Evolutionary conservation across 35 echinoderm and acorn worm genomes (phyloP).

Genomic region (Nesometra sesokonis): DNA sequence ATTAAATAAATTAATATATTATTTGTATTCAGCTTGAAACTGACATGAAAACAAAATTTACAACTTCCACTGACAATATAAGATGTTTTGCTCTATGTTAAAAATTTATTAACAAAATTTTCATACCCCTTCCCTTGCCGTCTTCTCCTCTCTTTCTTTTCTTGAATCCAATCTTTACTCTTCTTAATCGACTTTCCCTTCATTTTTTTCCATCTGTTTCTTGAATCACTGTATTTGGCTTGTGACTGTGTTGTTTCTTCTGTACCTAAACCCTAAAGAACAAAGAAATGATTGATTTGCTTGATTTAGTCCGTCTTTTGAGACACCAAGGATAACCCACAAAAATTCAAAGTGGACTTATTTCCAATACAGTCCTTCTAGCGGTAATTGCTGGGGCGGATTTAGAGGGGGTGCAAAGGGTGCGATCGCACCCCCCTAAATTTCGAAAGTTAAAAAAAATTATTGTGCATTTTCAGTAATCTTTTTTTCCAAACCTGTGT

Average conservation of each 20-base stretch:
- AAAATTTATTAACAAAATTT: neutral
- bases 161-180: slow-evolving; percentile 87
- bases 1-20: too few species aligned
- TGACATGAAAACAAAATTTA: too few species aligned
- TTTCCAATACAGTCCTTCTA: too few species aligned
- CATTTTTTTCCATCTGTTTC: slow-evolving; percentile 48
- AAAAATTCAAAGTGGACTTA: neutral
- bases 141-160: slow-evolving; percentile 95
- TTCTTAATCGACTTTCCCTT: slow-evolving; percentile 87
- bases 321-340: too few species aligned
- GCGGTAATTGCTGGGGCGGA: too few species aligned
- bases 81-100: neutral
- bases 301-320: neutral
- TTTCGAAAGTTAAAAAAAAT: too few species aligned
- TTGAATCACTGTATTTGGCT: slow-evolving; percentile 41
- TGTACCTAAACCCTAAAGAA: slow-evolving; percentile 61
- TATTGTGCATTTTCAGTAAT: too few species aligned
- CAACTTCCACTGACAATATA: too few species aligned
- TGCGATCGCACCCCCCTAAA: too few species aligned
- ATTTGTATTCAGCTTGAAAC: too few species aligned
- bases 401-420: too few species aligned
- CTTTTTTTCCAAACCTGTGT: too few species aligned
- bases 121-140: slow-evolving; percentile 73
- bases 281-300: neutral
- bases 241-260: slow-evolving; percentile 28